Conservation (phyloP, 2,888 invertebrate species). For the Lochmaea capreae region DNA sequence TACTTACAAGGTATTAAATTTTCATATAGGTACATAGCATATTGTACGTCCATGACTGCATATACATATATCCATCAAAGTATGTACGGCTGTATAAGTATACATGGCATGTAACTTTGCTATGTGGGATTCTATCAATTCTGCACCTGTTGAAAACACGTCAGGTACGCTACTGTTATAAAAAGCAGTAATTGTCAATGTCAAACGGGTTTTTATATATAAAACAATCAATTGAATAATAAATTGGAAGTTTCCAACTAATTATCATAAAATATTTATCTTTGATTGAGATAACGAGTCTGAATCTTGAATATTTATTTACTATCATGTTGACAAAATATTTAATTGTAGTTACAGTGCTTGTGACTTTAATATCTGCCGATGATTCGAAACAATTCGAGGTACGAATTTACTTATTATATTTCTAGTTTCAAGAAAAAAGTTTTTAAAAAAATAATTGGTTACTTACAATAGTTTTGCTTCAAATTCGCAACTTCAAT, state of each 20-base stretch:
- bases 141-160: no score
- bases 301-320: background rate
- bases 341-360: background rate
- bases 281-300: background rate
- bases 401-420: background rate
- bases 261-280: no score
- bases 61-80: no score
- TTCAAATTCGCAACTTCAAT: background rate
- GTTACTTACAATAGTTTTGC: background rate
- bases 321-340: background rate
- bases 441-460: background rate
- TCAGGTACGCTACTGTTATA: background rate
- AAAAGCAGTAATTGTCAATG: background rate
- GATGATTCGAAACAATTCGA: slow-evolving; percentile 6
- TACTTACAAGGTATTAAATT: no score
- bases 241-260: background rate
- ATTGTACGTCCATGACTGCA: no score
- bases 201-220: background rate
- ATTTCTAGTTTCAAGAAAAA: background rate
- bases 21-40: no score
- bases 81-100: no score
- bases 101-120: no score
- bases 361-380: background rate
- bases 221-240: background rate
- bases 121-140: no score